A percentile compares a stretch with the other conserved stretches of the same genome.
Evolutionary conservation across 1,140 invertebrate species (phyloP).

Genomic region (Neotoxoptera formosana): DNA sequence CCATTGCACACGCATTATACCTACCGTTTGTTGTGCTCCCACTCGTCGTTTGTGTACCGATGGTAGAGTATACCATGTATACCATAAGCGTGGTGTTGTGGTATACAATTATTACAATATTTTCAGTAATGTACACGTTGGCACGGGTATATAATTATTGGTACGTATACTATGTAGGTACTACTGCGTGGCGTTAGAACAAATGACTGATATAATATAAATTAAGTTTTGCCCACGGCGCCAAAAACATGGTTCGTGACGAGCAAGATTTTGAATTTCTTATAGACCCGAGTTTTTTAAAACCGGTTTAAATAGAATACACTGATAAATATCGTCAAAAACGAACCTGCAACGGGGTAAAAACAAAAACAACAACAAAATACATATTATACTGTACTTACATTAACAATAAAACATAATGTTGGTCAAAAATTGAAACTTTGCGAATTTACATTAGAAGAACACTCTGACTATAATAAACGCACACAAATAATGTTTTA

Average conservation of each 20-base stretch:
- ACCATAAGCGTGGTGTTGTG: not conserved
- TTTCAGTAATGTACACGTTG: not conserved
- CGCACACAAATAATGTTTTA: not conserved
- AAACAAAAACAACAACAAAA: constrained; percentile 6
- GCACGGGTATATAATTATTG: not conserved
- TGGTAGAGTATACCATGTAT: not conserved
- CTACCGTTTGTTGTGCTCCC: too few relatives aligned
- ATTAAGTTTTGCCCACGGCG: not conserved
- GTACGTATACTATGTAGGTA: not conserved
- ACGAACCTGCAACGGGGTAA: not conserved
- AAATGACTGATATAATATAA: constrained; percentile 23
- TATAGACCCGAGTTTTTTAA: not conserved
- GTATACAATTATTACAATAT: constrained; percentile 10
- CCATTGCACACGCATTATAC: too few relatives aligned
- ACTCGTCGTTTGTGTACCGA: not conserved
- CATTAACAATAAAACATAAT: not conserved
- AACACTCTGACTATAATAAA: not conserved
- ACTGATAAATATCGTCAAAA: constrained; percentile 15
- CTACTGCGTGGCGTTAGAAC: not conserved
- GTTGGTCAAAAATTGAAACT: not conserved
- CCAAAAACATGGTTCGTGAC: constrained; percentile 35
- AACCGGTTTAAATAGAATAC: constrained; percentile 21
- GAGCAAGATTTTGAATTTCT: constrained; percentile 33
- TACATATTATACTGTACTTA: not conserved
- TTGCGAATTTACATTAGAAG: not conserved